Evolutionary conservation across 2,113 vertebrate genomes (phyloP), one percentile per base, ranked within the genome.

Genomic region (Macaca mulatta): DNA sequence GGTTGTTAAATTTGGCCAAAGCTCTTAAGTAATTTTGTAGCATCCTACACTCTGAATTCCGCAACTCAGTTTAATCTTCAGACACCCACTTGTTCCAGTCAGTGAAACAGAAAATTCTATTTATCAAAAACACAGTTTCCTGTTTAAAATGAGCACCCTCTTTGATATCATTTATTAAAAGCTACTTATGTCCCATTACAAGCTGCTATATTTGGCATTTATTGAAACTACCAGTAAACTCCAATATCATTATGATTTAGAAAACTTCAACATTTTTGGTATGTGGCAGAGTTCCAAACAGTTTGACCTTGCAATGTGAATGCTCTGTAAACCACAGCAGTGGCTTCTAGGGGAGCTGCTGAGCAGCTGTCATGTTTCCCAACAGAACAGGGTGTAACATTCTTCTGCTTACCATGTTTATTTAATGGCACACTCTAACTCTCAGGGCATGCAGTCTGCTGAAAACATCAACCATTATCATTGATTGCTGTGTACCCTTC

Each of bases 241-340:
- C 10, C 10, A 74, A 0, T 22, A 30, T 52, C 35, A 75, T 10
- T 91, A 23, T 48, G 48, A 35, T 64, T 77, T 83, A 87, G 86
- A 40, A 74, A 93, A 61, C 64, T 1, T 69, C 87, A 82, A 61
- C 38, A 38, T 40, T 94, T 61, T 78, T 22, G 8, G 50, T 93
- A 70, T 17, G 9, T 43, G 94, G 16, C 74, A 64, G n/a, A 92
- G 86, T 57, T 83, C 38, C 10, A 2, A 83, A 85, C 94, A 88
- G 85, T 84, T 27, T 97, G 98, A 98, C 98, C 98, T 98, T 98
- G 98, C 93, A 57, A 35, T 17, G 77, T 32, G 69, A 94, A 86
- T n/a, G 90, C 79, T 88, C 94, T 89, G 64, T 67, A 64, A 8
- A 43, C 77, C 79, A 88, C 91, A 57, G 69, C 17, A 69, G 45